These are phyloP conservation scores for Drusus annulatus DNA, from an alignment of 1,140 invertebrate species.

Conservation along the genomic window DNA sequence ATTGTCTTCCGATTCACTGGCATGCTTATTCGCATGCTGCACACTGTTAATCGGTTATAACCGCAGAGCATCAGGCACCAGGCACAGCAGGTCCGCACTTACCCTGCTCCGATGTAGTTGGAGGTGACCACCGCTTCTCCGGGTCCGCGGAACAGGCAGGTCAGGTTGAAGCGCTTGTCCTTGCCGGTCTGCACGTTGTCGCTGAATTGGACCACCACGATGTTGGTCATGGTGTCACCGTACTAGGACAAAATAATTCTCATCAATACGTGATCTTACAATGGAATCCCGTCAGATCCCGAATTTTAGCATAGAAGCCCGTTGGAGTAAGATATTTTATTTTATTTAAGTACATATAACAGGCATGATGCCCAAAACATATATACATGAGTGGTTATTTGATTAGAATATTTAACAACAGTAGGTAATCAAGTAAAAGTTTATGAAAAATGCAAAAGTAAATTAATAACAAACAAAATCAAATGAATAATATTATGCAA, in stretches of 20 bases:
- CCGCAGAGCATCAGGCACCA: background rate
- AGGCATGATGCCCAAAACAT: too few species aligned
- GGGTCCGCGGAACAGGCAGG: slow-evolving; percentile 90
- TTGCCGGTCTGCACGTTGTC: slow-evolving; percentile 92
- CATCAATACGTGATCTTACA: background rate
- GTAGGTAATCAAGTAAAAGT: too few species aligned
- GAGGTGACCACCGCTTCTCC: slow-evolving; percentile 94
- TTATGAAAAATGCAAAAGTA: too few species aligned
- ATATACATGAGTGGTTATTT: too few species aligned
- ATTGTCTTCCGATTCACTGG: background rate
- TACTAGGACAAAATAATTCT: slow-evolving; percentile 74
- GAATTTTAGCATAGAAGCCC: too few species aligned
- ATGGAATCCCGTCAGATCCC: too few species aligned
- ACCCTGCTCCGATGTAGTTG: slow-evolving; percentile 94
- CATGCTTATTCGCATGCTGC: slow-evolving; percentile 28
- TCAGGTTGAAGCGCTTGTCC: slow-evolving; percentile 93
- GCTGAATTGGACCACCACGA: slow-evolving; percentile 94
- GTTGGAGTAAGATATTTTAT: too few species aligned
- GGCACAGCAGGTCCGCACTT: slow-evolving; percentile 63
- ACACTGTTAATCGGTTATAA: slow-evolving; percentile 39
- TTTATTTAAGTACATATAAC: too few species aligned
- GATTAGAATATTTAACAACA: too few species aligned
- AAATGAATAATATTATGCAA: too few species aligned
- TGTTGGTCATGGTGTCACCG: slow-evolving; percentile 93
- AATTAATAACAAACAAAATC: too few species aligned